phyloP scores from a whole-genome alignment of 2,888 invertebrate species.

The Chrysolina oricalcia region DNA sequence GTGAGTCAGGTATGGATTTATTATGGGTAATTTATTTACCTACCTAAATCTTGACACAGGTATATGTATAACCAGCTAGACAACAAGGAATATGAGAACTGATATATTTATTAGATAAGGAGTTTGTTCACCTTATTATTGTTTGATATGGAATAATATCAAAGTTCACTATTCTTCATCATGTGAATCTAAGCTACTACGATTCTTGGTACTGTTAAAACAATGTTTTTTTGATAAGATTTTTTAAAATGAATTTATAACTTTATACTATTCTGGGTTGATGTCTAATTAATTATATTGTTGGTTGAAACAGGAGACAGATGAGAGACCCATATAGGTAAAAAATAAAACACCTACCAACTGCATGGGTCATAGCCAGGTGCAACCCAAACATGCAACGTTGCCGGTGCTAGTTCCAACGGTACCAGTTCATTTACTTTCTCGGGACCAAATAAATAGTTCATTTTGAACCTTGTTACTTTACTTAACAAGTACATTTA shows the following conservation, averaged over 20 bases:
- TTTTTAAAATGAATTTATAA: no score
- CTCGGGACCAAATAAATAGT: no score
- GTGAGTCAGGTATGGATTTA: neutral
- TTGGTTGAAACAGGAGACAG: neutral
- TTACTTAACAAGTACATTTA: no score
- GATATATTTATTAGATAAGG: neutral
- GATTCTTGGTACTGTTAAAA: no score
- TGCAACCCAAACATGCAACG: slow-evolving; percentile 9
- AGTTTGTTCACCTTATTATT: slow-evolving; percentile 8
- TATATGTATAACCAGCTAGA: neutral
- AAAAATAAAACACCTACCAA: neutral
- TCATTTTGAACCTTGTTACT: no score
- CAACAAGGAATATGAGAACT: neutral
- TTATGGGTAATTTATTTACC: neutral
- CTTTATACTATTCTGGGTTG: neutral
- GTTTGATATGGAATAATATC: neutral
- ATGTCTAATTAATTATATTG: neutral
- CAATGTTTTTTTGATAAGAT: no score
- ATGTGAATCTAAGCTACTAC: neutral
- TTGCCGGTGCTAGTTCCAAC: neutral
- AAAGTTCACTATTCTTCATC: neutral
- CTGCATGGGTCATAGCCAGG: slow-evolving; percentile 9
- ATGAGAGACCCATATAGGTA: neutral
- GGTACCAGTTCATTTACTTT: no score
- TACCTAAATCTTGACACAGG: neutral